Evolutionary conservation across 2,888 invertebrate species (phyloP).

Genomic region (Nemoura dubitans): DNA sequence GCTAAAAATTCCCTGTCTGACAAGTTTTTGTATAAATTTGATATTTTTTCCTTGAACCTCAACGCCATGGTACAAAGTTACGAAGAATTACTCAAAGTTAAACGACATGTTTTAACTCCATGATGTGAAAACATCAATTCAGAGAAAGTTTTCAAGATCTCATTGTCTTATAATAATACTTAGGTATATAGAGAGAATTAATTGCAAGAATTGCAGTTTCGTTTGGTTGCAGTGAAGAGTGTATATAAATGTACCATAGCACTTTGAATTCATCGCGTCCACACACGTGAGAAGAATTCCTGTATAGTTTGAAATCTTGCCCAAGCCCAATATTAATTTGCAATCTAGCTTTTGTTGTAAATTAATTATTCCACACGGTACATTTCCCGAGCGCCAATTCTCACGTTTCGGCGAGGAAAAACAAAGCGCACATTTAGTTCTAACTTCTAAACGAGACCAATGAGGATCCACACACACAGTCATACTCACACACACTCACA

Average conservation of each 20-base stretch:
- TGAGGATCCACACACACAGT: background rate
- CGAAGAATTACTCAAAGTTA: conserved; percentile 17
- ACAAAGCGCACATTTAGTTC: background rate
- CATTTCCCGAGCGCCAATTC: conserved; percentile 33
- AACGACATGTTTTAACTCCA: conserved; percentile 21
- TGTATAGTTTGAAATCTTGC: background rate
- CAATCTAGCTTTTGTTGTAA: conserved; percentile 23
- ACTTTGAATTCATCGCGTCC: background rate
- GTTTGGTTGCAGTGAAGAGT: conserved; percentile 23
- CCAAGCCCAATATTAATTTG: conserved; percentile 8
- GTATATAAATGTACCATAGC: background rate
- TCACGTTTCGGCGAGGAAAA: conserved; percentile 7
- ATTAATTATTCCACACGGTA: conserved; percentile 31
- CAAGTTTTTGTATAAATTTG: background rate
- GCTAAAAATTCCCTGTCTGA: background rate
- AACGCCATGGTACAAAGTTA: conserved; percentile 1
- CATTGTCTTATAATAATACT: conserved; percentile 38
- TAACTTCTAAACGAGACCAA: background rate
- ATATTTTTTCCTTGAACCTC: background rate
- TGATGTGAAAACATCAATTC: conserved; percentile 27
- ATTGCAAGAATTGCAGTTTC: conserved; percentile 16
- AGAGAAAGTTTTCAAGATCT: conserved; percentile 29
- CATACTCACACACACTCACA: too few species aligned
- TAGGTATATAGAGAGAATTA: too few species aligned
- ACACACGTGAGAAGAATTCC: conserved; percentile 8